phyloP scores from a whole-genome alignment of 2,888 invertebrate species.

The Deilephila elpenor region DNA sequence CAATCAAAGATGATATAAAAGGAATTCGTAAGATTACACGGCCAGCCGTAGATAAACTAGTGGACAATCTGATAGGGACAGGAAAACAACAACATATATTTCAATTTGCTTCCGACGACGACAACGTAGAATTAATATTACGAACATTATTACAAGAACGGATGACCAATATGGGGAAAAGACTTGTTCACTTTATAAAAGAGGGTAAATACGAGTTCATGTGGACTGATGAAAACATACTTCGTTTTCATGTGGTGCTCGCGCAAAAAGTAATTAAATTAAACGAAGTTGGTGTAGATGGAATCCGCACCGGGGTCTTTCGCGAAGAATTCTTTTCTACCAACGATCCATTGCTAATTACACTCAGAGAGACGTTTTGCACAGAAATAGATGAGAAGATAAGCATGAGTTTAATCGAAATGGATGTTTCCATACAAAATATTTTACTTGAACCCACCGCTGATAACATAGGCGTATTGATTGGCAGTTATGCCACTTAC shows the following conservation, averaged over 20 bases:
- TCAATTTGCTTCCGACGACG: conserved; percentile 7
- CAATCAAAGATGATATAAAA: conserved; percentile 20
- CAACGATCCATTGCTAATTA: conserved; percentile 12
- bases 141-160: not conserved
- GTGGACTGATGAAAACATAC: conserved; percentile 4
- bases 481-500: not conserved
- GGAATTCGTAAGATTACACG: not conserved
- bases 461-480: not conserved
- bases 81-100: conserved; percentile 17
- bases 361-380: conserved; percentile 14
- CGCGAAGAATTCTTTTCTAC: conserved; percentile 19
- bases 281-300: not conserved
- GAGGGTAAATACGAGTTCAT: conserved; percentile 24
- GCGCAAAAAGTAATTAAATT: conserved; percentile 16
- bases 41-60: not conserved
- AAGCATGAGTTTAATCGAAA: not conserved
- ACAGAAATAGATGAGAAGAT: conserved; percentile 12
- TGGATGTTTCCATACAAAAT: not conserved
- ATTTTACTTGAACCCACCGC: not conserved
- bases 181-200: conserved; percentile 2
- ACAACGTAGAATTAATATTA: conserved; percentile 13
- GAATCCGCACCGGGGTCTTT: not conserved
- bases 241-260: conserved; percentile 9
- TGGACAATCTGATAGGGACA: conserved; percentile 5
- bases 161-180: conserved; percentile 15